Conservation (phyloP, 2,888 invertebrate genomes). For the Dexiosoma caninum region DNA sequence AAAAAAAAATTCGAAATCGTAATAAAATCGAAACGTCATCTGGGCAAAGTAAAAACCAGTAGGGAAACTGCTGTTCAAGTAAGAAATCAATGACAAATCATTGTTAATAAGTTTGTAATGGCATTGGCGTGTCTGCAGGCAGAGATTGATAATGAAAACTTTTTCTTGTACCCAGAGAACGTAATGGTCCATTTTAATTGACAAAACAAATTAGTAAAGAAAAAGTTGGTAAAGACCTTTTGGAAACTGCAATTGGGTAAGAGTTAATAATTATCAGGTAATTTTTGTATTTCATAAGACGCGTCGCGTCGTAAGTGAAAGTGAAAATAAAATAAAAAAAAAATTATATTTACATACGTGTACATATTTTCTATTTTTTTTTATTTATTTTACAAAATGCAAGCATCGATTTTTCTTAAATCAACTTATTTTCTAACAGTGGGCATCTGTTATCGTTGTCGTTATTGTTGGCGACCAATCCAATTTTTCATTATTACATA, state of each 20-base stretch:
- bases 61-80: conserved; percentile 26
- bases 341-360: neutral
- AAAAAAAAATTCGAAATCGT: neutral
- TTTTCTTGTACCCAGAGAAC: conserved; percentile 9
- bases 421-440: neutral
- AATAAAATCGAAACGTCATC: conserved; percentile 50
- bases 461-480: neutral
- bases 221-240: neutral
- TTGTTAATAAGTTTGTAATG: conserved; percentile 9
- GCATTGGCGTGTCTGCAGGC: neutral
- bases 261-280: conserved; percentile 23
- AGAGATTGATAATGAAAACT: neutral
- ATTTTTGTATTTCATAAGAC: neutral
- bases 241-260: neutral
- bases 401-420: neutral
- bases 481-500: neutral
- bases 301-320: conserved; percentile 11
- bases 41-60: conserved; percentile 18
- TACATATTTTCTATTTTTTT: conserved; percentile 8
- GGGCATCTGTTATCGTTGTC: neutral
- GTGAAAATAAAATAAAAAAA: neutral
- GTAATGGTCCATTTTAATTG: conserved; percentile 32
- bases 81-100: conserved; percentile 43
- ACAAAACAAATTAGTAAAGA: conserved; percentile 9
- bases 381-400: neutral